A percentile compares a stretch with the other conserved stretches of the same genome.
These are phyloP conservation scores for Thymelicus acteon DNA, from an alignment of 2,888 invertebrate genomes.

Conservation along the genomic window DNA sequence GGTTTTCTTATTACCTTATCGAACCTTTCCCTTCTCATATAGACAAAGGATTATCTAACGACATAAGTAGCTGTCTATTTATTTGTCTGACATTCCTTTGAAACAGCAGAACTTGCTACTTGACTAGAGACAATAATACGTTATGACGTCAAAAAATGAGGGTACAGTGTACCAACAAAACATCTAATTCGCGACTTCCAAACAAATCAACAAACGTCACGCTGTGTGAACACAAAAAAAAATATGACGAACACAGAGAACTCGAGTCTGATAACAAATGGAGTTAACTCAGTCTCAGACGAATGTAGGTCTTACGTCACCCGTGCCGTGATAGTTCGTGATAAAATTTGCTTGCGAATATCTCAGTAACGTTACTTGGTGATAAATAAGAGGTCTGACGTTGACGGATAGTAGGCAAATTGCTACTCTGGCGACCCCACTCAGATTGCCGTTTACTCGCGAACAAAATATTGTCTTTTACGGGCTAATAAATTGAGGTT, in stretches of 20 bases:
- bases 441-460: constrained; percentile 64
- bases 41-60: too few relatives aligned
- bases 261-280: constrained; percentile 21
- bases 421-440: constrained; percentile 50
- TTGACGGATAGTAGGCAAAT: constrained; percentile 67
- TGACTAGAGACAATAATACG: constrained; percentile 5
- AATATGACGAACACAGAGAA: constrained; percentile 34
- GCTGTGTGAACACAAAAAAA: constrained; percentile 34
- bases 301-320: constrained; percentile 27
- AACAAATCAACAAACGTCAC: constrained; percentile 34
- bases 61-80: background rate
- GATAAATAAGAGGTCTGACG: constrained; percentile 76
- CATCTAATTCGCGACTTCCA: constrained; percentile 32
- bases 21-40: too few relatives aligned
- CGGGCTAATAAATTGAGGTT: constrained; percentile 35
- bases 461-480: constrained; percentile 60
- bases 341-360: constrained; percentile 37
- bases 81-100: background rate
- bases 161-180: constrained; percentile 24
- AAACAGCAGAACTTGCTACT: background rate
- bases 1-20: too few relatives aligned
- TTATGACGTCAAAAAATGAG: constrained; percentile 25
- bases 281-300: constrained; percentile 2
- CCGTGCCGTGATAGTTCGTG: constrained; percentile 26
- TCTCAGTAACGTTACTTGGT: constrained; percentile 49